These are phyloP conservation scores for Raja brachyura DNA, from an alignment of 2,113 vertebrate genomes.

Conservation along the genomic window DNA sequence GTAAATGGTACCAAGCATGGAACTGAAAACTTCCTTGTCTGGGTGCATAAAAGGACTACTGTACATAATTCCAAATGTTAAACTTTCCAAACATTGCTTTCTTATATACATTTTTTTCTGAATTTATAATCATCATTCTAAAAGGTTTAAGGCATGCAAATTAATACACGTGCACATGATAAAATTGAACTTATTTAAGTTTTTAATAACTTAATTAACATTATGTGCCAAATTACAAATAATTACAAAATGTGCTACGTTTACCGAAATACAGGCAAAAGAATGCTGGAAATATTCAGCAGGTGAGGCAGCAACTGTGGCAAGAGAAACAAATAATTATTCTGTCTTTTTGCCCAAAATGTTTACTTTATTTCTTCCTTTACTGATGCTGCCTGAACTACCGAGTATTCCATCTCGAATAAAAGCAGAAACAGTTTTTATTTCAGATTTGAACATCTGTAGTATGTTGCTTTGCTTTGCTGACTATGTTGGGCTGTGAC, in stretches of 20 bases:
- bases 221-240: not conserved
- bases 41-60: conserved; percentile 25
- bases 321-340: no score
- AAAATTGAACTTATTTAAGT: not conserved
- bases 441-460: no score
- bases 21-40: conserved; percentile 34
- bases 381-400: no score
- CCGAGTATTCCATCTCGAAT: no score
- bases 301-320: no score
- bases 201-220: not conserved
- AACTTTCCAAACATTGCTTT: conserved; percentile 22
- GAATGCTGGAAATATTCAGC: no score
- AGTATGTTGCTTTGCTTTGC: no score
- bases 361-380: no score
- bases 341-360: no score
- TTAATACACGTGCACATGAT: not conserved
- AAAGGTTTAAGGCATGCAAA: not conserved
- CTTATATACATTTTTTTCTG: not conserved
- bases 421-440: no score
- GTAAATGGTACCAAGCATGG: not conserved
- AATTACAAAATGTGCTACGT: not conserved
- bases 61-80: not conserved
- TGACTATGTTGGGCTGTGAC: no score
- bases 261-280: not conserved
- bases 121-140: not conserved